Base-by-base conservation (phyloP, 2,113 vertebrate species). In the Nesoenas mayeri region DNA sequence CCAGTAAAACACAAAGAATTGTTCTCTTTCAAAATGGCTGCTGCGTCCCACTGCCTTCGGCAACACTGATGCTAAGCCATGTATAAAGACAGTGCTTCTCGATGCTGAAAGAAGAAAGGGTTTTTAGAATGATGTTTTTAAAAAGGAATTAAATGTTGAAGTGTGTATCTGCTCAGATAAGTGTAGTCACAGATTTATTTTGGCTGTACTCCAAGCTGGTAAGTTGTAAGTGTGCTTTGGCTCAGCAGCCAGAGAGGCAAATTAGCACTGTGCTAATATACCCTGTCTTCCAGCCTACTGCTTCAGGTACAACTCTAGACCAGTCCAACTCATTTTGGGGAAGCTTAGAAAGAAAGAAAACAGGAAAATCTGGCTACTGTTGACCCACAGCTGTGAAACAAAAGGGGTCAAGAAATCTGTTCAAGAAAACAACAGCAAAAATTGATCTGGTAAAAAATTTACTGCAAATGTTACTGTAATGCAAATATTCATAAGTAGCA, bases 111-210 rank as follows among this genome's bases (percentile, higher is more conserved):
- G 51, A 84, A 32, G 72, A 88, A 56, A 93, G 24, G 25, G 28
- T 1, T 84, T 91, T 78, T 38, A 47, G 57, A 91, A 86, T 79
- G 38, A 91, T 72, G 72, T 86, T 93, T 1, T 0, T 71, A 53
- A 78, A 89, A 93, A 89, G 73, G 86, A 93, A 95, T 95, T 92
- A 95, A 79, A 95, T 44, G 86, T 56, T 75, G 95, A 91, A 96
- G 92, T 40, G 56, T 57, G 61, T 95, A 92, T 97, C 86, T 95
- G 72, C 89, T 92, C 0, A 12, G 61, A 3, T 81, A 93, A 95
- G 53, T 74, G 89, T 56, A 91, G 93, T 84, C 93, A 92, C 65
- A 92, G 83, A 95, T 92, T 95, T 93, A 64, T 87, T 81, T 72
- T 95, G 96, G 96, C 89, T 79, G 57, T 44, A 44, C 38, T 97